These are phyloP conservation scores for Eulemur rufifrons DNA, from an alignment of 2,113 vertebrate genomes.

Conservation along the genomic window DNA sequence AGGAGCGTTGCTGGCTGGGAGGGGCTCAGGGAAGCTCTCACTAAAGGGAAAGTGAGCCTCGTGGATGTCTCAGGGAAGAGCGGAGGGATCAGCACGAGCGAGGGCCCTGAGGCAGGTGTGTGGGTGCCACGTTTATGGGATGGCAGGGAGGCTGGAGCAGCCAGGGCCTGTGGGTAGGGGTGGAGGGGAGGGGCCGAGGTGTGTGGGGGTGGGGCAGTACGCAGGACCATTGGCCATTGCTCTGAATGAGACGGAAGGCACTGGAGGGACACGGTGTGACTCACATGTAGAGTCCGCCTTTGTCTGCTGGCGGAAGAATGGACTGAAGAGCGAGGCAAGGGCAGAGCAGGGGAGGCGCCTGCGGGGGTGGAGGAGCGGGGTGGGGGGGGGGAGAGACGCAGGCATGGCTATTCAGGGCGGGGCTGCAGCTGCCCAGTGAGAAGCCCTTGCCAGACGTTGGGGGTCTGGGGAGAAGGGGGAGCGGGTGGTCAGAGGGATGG, in stretches of 20 bases:
- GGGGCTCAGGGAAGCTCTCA: neutral
- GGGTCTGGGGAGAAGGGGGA: neutral
- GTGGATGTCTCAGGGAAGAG: too few relatives aligned
- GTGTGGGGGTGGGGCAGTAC: neutral
- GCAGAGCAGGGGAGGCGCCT: neutral
- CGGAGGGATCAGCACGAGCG: neutral
- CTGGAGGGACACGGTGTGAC: neutral
- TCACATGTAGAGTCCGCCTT: neutral
- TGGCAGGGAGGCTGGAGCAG: neutral
- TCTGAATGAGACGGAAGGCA: neutral
- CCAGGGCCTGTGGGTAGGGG: neutral
- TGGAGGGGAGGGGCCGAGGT: neutral
- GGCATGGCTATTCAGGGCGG: too few relatives aligned
- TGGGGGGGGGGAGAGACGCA: neutral
- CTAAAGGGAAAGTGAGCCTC: neutral
- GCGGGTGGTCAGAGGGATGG: neutral
- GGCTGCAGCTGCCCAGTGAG: neutral
- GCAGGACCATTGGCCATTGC: neutral
- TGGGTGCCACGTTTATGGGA: fast-evolving
- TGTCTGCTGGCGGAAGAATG: neutral
- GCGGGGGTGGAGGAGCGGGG: too few relatives aligned
- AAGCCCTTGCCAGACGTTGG: too few relatives aligned
- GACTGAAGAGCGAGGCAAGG: neutral
- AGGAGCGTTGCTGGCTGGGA: neutral
- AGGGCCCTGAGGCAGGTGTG: neutral